Evolutionary conservation across 1,140 invertebrate species (phyloP), one percentile per base, ranked within the genome.

Genomic region (Antheraea mylitta): DNA sequence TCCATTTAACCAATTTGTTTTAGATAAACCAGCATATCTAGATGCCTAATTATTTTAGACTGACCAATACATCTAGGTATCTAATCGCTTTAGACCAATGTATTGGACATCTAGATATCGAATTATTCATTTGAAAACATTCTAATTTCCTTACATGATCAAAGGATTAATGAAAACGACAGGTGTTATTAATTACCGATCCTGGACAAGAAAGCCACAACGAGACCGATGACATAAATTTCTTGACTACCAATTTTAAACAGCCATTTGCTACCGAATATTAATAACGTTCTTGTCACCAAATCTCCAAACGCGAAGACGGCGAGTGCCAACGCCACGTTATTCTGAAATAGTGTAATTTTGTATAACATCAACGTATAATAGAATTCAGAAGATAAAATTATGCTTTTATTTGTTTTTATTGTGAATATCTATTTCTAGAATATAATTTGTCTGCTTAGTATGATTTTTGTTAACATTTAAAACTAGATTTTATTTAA

Each of bases 221-320:
- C 58, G 30, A 80, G 45, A 11, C 78, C 77, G 30, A 74, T 59
- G 0, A 88, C 30, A 53, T 84, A 88, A 19, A 86, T 69, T 64
- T 81, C 75, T 38, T 84, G 81, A 66, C 67, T 84, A 13, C 79
- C 80, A n/a, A 88, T 30, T 58, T 80, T 84, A 0, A 53, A 22
- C 16, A 90, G 19, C 73, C 80, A 83, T 53, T 72, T 75, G 68
- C 77, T 83, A 11, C 62, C 48, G 18, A 85, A 71, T 63, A 82
- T 77, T 42, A 87, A 78, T 11, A 83, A 30, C 3, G 75, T 68
- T 69, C 83, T 80, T 45, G 76, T 78, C 11, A 78, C 70, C 7
- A 86, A 66, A 66, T 90, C 85, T n/a, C 85, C 86, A 2, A 81
- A 72, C n/a, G 67, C 73, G 30, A 74, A 71, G 13, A 89, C 45